Evolutionary conservation across 92 coral and sea anemone species (phyloP), one percentile per base, ranked within the genome.

Genomic region (Phenganax subtilis): DNA sequence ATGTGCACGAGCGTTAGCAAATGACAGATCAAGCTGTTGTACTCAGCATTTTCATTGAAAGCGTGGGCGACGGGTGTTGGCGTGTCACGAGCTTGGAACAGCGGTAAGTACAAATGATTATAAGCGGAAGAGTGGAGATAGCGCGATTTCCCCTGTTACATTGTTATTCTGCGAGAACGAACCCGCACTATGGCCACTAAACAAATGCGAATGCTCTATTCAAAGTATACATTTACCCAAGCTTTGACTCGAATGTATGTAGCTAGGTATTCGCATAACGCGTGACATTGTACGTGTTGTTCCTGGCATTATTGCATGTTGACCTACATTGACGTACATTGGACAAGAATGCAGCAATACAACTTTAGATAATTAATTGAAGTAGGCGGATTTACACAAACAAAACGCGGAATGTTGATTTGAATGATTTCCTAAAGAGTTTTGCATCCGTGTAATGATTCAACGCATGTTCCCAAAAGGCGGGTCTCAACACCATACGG

Each of bases 51-150:
- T 76, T 76, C 66, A 25, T 27, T 58, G 55, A 16, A 68, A 11
- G 81, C 81, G 81, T 76, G 81, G 81, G 81, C 31, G 37, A 12
- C 8, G 56, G 81, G 81, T 64, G 81, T 59, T 51, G 81, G 25
- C 54, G 31, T 37, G 55, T 76, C 81, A 76, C 81, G 56, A 44
- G 69, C 15, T 76, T 37, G 15, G 30, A 54, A 54, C 28, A 6
- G 64, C 80, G 80, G 80, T 55, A 30, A 10, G 80, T 75, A 75
- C 52, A 59, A 58, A 75, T 20, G 57, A 30, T 37, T 51, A 55
- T 37, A 57, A 29, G 31, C 81, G 81, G 81, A 76, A 57, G 17
- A 76, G 55, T 28, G 12, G 4, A 54, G 52, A 17, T 37, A 59
- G n/a, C 4, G 64, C 81, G n/a, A 76, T 76, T 76, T 76, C 81